Base-by-base conservation (phyloP, 2,797 vertebrate species). In the Schizopygopsis malacanthus region DNA sequence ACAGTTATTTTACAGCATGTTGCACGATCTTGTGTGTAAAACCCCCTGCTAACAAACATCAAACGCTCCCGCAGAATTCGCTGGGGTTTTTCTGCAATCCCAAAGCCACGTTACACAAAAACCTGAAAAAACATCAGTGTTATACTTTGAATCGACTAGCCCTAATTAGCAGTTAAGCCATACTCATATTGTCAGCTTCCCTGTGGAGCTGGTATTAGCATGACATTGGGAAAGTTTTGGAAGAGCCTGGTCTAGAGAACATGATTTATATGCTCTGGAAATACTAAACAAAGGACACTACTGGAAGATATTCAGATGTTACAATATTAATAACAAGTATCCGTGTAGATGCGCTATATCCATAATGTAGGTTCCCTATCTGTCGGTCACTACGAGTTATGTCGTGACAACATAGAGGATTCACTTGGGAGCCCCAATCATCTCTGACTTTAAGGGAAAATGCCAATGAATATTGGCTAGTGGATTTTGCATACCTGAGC, bases 301-400 rank as follows among this genome's bases (percentile, higher is more conserved):
- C 43, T n/a, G 56, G 63, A 76, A 78, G 67, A 79, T 85, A 86
- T 89, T 90, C 89, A 87, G 79, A 85, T 85, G 75, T 39, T 75
- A 47, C 63, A 70, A 85, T 88, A 88, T 89, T 90, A 88, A 87
- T 90, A 85, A 87, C 85, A 88, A 72, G 79, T 86, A 82, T 88
- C 85, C 56, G 50, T 85, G 52, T 52, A 15, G 54, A 70, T 63
- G 54, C 16, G 67, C 47, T n/a, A 47, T 45, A 84, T 87, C 70
- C 45, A 84, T 83, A 81, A 89, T 79, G 43, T 47, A 63, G 37
- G 41, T 70, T 28, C 1, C 1, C 1, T 39, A 37, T 37, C 37
- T 37, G 37, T 37, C 37, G 37, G 37, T 5, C 4, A 39, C 4
- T 39, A 39, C 4, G 4, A 5, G 37, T 5, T 39, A 5, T 39